Conservation (phyloP, 2,113 vertebrate species). For the Engystomops pustulosus region DNA sequence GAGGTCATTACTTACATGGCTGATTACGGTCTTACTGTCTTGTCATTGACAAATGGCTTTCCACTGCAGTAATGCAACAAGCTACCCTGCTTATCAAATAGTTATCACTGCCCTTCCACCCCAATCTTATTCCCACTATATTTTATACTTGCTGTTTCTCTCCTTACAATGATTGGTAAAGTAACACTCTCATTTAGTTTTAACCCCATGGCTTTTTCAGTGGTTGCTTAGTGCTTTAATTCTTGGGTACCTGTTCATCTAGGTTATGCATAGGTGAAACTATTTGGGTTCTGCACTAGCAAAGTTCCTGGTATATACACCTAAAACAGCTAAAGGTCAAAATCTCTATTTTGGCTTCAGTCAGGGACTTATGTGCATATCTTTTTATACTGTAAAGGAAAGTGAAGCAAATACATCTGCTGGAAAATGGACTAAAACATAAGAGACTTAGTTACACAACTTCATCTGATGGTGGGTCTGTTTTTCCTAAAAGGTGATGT, state of each 20-base stretch:
- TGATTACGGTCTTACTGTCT: conserved; percentile 35
- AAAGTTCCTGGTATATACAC: too few relatives aligned
- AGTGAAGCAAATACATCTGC: too few relatives aligned
- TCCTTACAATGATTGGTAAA: conserved; percentile 11
- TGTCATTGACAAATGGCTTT: conserved; percentile 39
- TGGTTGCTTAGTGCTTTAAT: not conserved
- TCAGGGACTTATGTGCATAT: too few relatives aligned
- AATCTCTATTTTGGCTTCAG: too few relatives aligned
- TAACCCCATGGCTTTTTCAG: conserved; percentile 9
- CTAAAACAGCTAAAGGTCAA: too few relatives aligned
- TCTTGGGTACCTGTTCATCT: too few relatives aligned
- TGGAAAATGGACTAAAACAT: too few relatives aligned
- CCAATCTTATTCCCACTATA: conserved; percentile 37
- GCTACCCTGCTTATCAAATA: conserved; percentile 17
- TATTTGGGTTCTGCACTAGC: not conserved
- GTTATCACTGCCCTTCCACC: conserved; percentile 41
- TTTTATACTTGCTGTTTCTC: conserved; percentile 19
- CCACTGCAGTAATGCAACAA: conserved; percentile 16
- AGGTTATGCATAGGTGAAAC: too few relatives aligned
- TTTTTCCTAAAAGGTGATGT: too few relatives aligned
- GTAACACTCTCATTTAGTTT: conserved; percentile 11
- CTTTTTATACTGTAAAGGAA: too few relatives aligned
- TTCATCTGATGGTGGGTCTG: too few relatives aligned
- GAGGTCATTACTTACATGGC: conserved; percentile 36
- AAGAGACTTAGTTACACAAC: too few relatives aligned